A percentile compares a stretch with the other conserved stretches of the same genome.
phyloP scores from a whole-genome alignment of 2,888 invertebrate genomes.

The Synergus gifuensis region DNA sequence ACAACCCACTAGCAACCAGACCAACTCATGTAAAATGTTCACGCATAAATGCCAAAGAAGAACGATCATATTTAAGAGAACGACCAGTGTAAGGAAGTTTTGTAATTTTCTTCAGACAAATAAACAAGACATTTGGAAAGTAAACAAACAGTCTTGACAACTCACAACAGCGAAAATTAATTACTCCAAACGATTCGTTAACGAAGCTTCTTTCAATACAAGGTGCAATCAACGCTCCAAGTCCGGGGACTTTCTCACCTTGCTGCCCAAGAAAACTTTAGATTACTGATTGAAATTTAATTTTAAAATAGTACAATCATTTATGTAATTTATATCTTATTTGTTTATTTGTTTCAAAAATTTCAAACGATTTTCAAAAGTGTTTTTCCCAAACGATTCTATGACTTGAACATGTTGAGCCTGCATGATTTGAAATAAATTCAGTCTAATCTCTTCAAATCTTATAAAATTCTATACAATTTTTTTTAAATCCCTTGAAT shows the following conservation, averaged over 20 bases:
- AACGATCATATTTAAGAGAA: slow-evolving; percentile 8
- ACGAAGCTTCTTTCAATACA: slow-evolving; percentile 52
- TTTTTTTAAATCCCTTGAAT: too few species aligned
- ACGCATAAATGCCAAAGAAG: background rate
- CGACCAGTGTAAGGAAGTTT: background rate
- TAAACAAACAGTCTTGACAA: slow-evolving; percentile 16
- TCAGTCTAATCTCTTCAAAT: too few species aligned
- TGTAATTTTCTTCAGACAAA: background rate
- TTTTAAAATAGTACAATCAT: too few species aligned
- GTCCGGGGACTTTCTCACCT: slow-evolving; percentile 38
- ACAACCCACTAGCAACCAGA: slow-evolving; percentile 2
- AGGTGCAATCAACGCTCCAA: slow-evolving; percentile 49
- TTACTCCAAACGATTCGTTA: slow-evolving; percentile 51
- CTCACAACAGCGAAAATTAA: slow-evolving; percentile 44
- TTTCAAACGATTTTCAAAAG: too few species aligned
- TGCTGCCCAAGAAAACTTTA: background rate
- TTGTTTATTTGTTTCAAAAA: too few species aligned
- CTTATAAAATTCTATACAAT: too few species aligned
- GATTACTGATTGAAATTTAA: background rate
- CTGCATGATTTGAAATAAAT: too few species aligned
- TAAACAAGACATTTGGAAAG: slow-evolving; percentile 35
- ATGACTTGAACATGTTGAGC: too few species aligned
- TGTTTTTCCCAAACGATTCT: too few species aligned
- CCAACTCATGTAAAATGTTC: background rate
- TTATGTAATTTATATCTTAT: too few species aligned